Evolutionary conservation across 2,888 invertebrate genomes (phyloP), one percentile per base, ranked within the genome.

Genomic region (Drosophila rellima): DNA sequence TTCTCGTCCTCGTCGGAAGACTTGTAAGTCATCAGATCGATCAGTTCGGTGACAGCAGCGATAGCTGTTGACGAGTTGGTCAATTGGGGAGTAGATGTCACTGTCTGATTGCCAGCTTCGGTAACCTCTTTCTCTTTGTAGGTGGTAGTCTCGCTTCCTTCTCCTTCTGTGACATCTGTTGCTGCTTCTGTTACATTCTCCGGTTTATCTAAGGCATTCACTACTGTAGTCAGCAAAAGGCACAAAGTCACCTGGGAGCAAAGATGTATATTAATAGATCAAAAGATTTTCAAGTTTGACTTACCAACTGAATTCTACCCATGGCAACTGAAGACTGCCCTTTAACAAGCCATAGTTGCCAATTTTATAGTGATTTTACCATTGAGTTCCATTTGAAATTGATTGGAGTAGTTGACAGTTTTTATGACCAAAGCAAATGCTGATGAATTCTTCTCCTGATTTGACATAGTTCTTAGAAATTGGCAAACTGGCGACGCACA

Each of bases 281-380:
- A 1, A 18, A 17, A 0, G 8, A 54, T 29, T 13, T 20, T 1
- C 2, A 18, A 13, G 1, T 13, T 40, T 0, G 44, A 26, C 18
- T 18, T 56, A 77, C 70, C 62, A 44, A 44, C 7, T 47, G 56
- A 6, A 37, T 26, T 51, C 15, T 48, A 15, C 35, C 17, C 78
- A 78, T 73, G 35, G 35, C 33, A 40, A 56, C 54, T 39, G 18
- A 10, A 29, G n/a, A 20, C 33, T 48, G 44, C 26, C 7, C n/a
- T 15, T 17, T 3, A 18, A 45, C 35, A 52, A 59, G 47, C 42
- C 26, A 61, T 23, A 13, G 13, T 35, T 56, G 37, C 60, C 67
- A 74, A 57, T 62, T 82, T 66, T 80, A 82, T 74, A 85, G 26
- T 10, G 3, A 13, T n/a, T 2, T 8, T 23, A 7, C 7, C 11